Conservation (phyloP, 2,888 invertebrate species). For the Lasioglossum lativentre region DNA sequence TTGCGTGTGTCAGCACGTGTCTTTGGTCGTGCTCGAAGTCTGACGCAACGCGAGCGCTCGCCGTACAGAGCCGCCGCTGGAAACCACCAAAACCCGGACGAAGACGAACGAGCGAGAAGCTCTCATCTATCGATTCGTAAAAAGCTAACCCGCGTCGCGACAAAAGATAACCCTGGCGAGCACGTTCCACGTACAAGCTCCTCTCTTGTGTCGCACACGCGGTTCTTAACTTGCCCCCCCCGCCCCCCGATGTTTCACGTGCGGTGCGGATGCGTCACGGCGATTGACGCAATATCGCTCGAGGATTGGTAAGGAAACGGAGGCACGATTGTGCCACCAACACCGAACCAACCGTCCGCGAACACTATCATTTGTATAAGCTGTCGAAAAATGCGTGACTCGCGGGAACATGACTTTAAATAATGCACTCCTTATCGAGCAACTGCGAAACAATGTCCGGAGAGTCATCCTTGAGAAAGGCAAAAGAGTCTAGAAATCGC, state of each 20-base stretch:
- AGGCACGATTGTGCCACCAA: neutral
- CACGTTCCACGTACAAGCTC: neutral
- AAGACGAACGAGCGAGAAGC: neutral
- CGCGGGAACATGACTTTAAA: neutral
- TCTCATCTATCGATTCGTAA: slow-evolving; percentile 4
- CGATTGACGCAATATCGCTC: slow-evolving; percentile 9
- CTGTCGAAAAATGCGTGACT: neutral
- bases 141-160: neutral
- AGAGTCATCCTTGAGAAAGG: neutral
- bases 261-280: slow-evolving; percentile 15
- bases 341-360: neutral
- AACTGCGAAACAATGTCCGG: neutral
- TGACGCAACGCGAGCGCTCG: slow-evolving; percentile 35
- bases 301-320: slow-evolving; percentile 26
- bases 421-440: neutral
- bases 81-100: slow-evolving; percentile 31
- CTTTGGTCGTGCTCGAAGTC: slow-evolving; percentile 13
- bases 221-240: neutral
- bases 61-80: neutral
- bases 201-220: neutral
- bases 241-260: neutral
- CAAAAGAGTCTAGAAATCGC: neutral
- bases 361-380: neutral
- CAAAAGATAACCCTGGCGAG: slow-evolving; percentile 5
- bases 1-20: slow-evolving; percentile 28